Evolutionary conservation across 2,113 vertebrate species (phyloP), one percentile per base, ranked within the genome.

Genomic region (Phalacrocorax carbo): DNA sequence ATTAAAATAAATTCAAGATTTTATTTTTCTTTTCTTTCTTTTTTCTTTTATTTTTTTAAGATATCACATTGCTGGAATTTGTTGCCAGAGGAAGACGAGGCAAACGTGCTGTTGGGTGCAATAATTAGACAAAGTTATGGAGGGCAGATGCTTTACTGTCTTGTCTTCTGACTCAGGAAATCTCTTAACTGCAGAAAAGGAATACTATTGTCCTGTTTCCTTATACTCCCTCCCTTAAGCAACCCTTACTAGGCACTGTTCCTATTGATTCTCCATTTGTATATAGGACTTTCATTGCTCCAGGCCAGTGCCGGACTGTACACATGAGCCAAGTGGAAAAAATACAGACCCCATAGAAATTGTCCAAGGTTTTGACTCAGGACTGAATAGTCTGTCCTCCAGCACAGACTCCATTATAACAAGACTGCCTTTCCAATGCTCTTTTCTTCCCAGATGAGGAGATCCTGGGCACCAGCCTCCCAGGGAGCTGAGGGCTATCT

Each of bases 151-250:
- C 51, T 75, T 83, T 68, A 57, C 23, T 57, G 29, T 12, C 19
- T 86, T 85, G 46, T 82, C 34, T 40, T 90, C 65, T 79, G 22
- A 70, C 49, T 91, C 76, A 76, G 66, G 66, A 93, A 94, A 79
- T 62, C 25, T 15, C 20, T 82, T 78, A 73, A 55, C 20, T 62
- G 42, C 57, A 58, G 76, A 88, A 87, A 70, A 17, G 26, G 65
- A 88, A 84, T 78, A 65, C 30, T 66, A 22, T 58, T 71, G 58
- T 65, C 64, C 32, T 52, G 36, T 71, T 90, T 57, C 30, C 22
- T 78, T 73, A 25, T 44, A 17, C 11, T 85, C 25, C 26, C 13
- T 88, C 26, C 18, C 13, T 9, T 30, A 60, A 81, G 22, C 7
- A 66, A n/a, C 12, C 8, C 64, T 89, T 68, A 32, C 52, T 64